Evolutionary conservation across 2,888 invertebrate genomes (phyloP), one percentile per base, ranked within the genome.

Genomic region (Aleiodes testaceus): DNA sequence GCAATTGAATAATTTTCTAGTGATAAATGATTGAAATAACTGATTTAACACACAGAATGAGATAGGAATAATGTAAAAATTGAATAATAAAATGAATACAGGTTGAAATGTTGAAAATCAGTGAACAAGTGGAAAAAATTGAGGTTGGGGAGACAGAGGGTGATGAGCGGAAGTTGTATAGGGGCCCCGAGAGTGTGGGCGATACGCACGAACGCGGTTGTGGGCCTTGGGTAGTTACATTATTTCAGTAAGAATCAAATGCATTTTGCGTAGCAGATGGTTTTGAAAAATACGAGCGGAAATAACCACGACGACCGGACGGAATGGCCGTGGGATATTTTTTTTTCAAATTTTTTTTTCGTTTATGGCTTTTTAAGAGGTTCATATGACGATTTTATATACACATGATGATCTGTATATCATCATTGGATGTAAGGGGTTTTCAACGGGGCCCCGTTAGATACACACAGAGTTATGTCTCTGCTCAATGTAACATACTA

Each of bases 391-490:
- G 16, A 20, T 26, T 12, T 59, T n/a, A n/a, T n/a, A n/a, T n/a
- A n/a, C n/a, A n/a, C n/a, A n/a, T n/a, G n/a, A n/a, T n/a, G n/a
- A n/a, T n/a, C n/a, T n/a, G n/a, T n/a, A n/a, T n/a, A n/a, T n/a
- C n/a, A n/a, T n/a, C n/a, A n/a, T 55, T 12, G 12, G 50, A 18
- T 49, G 42, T 59, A 59, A 36, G 36, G 20, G 59, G 36, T 6
- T 59, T 36, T 18, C 59, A 5, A 14, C 55, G 65, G 72, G 72
- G 67, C 70, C 71, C 73, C 73, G 75, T 75, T 75, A 75, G 69
- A 73, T 66, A 70, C 42, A 59, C 18, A 59, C 18, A 42, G 59
- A 59, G 59, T 59, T 59, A 59, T 59, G 59, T 36, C 36, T 59
- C 26, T 59, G 59, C 59, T 59, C 42, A 59, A 59, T 59, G 42